phyloP scores from a whole-genome alignment of 1,140 invertebrate species.

The Drosophila lacteicornis region DNA sequence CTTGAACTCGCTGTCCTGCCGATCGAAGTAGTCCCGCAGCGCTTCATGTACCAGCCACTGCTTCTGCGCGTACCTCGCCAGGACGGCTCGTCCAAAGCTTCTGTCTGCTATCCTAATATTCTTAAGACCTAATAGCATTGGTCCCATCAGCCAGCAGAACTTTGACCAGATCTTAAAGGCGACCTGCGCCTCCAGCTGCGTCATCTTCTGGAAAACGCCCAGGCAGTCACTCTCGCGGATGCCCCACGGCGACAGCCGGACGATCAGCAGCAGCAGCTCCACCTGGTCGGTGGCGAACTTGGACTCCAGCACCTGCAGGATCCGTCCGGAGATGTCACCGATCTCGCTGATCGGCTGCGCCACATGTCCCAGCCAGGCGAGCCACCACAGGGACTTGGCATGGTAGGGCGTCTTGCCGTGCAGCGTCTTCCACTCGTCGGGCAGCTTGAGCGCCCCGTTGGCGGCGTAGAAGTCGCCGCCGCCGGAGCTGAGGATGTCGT shows the following conservation, averaged over 20 bases:
- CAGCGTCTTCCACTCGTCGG: slow-evolving; percentile 79
- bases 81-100: slow-evolving; percentile 72
- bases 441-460: slow-evolving; percentile 80
- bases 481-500: slow-evolving; percentile 81
- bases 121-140: slow-evolving; percentile 81
- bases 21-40: slow-evolving; percentile 81
- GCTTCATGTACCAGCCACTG: slow-evolving; percentile 83
- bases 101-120: slow-evolving; percentile 83
- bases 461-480: slow-evolving; percentile 84
- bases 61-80: slow-evolving; percentile 76
- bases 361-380: slow-evolving; percentile 82
- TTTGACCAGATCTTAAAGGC: slow-evolving; percentile 84
- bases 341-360: slow-evolving; percentile 74
- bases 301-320: slow-evolving; percentile 74
- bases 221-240: slow-evolving; percentile 80
- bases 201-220: slow-evolving; percentile 78
- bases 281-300: slow-evolving; percentile 75
- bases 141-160: slow-evolving; percentile 85
- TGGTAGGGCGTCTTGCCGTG: slow-evolving; percentile 82
- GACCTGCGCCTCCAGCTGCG: slow-evolving; percentile 80
- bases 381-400: slow-evolving; percentile 84
- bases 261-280: slow-evolving; percentile 76
- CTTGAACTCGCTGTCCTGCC: slow-evolving; percentile 79
- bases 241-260: slow-evolving; percentile 76
- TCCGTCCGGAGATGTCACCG: slow-evolving; percentile 69